Percentiles rank a stretch among this genome's conserved stretches.
Conservation (phyloP, 2,888 invertebrate species). For the Ochropacha duplaris region DNA sequence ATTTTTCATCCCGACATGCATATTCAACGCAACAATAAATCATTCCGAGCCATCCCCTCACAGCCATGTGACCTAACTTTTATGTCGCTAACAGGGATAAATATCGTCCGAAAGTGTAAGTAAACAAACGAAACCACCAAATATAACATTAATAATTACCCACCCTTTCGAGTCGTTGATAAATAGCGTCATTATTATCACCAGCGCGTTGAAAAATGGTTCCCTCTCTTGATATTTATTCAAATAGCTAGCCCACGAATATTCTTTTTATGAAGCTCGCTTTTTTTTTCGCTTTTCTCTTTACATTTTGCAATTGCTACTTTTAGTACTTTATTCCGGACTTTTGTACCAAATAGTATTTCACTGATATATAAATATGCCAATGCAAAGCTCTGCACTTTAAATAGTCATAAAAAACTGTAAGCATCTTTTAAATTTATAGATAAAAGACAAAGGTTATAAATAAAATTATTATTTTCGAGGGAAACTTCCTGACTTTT, state of each 20-base stretch:
- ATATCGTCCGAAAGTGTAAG: constrained; percentile 67
- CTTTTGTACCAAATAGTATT: constrained; percentile 9
- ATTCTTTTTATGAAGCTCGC: constrained; percentile 55
- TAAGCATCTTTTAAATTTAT: no score
- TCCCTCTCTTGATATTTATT: constrained; percentile 73
- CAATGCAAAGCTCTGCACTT: background rate
- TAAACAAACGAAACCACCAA: constrained; percentile 72
- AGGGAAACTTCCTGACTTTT: no score
- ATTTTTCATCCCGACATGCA: constrained; percentile 82
- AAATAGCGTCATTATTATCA: constrained; percentile 81
- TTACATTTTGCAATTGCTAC: constrained; percentile 35
- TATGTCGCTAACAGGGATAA: constrained; percentile 65
- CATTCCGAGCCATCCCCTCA: constrained; percentile 67
- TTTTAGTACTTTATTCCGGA: constrained; percentile 26
- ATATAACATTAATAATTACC: constrained; percentile 80
- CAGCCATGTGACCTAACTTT: constrained; percentile 70
- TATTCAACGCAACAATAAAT: constrained; percentile 81
- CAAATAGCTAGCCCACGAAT: constrained; percentile 66
- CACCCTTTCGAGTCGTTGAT: constrained; percentile 76
- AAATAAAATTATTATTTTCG: no score
- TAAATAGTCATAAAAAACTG: background rate
- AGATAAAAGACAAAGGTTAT: no score
- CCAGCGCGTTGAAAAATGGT: constrained; percentile 74
- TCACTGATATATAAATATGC: background rate
- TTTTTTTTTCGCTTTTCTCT: constrained; percentile 42